Evolutionary conservation across 2,797 vertebrate species (phyloP).

Genomic region (Darevskia nairensis): DNA sequence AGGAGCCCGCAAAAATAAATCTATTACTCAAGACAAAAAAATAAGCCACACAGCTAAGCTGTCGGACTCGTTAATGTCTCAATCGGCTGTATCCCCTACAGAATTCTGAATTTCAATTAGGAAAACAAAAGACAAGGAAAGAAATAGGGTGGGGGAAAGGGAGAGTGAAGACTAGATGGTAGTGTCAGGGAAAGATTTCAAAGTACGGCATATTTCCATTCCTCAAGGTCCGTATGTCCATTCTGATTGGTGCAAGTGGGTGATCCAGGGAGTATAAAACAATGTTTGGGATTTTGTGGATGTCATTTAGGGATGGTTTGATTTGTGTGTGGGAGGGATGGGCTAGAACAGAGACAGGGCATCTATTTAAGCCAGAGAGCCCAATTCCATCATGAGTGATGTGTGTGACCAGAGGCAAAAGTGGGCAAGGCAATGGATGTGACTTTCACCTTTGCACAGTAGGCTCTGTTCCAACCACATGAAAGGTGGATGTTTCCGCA

Average conservation of each 20-base stretch:
- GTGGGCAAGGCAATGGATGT: too few species aligned
- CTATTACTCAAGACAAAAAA: slow-evolving; percentile 50
- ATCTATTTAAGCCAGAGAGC: neutral
- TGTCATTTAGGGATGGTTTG: neutral
- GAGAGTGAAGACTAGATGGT: neutral
- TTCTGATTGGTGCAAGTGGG: neutral
- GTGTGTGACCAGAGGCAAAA: too few species aligned
- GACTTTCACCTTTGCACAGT: too few species aligned
- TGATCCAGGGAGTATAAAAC: too few species aligned
- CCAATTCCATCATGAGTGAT: neutral
- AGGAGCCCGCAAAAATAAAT: slow-evolving; percentile 31
- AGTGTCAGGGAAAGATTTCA: slow-evolving; percentile 28
- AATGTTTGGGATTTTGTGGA: neutral
- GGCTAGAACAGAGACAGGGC: neutral
- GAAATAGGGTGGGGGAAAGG: neutral
- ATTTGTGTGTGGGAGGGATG: too few species aligned
- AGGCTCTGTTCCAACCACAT: too few species aligned
- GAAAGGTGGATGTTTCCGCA: too few species aligned
- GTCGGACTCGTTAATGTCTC: slow-evolving; percentile 50
- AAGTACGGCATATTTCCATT: slow-evolving; percentile 30
- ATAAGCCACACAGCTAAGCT: slow-evolving; percentile 46
- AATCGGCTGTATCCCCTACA: slow-evolving; percentile 35
- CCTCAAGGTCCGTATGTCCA: neutral
- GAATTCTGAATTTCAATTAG: slow-evolving; percentile 61
- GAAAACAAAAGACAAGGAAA: slow-evolving; percentile 40